Evolutionary conservation across 1,140 invertebrate species (phyloP).

Genomic region (Scaptomyza pallida): DNA sequence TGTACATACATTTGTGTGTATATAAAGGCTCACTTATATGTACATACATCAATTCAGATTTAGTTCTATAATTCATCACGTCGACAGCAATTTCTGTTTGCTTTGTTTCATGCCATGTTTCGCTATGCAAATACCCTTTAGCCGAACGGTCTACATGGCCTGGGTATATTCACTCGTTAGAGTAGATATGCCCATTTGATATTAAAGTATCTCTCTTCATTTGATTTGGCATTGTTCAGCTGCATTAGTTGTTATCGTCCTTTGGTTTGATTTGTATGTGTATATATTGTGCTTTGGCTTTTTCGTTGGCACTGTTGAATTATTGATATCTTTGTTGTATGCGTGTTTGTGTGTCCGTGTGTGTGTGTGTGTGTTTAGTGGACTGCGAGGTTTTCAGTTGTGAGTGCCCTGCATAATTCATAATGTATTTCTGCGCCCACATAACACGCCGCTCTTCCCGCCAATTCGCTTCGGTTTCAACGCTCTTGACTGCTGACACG

Average conservation of each 20-base stretch:
- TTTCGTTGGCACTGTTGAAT: conserved; percentile 70
- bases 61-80: conserved; percentile 79
- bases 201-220: not conserved
- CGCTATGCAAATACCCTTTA: conserved; percentile 6
- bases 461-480: not conserved
- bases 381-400: conserved; percentile 45
- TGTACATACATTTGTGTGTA: conserved; percentile 24
- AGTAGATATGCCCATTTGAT: not conserved
- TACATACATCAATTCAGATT: conserved; percentile 68
- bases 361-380: conserved; percentile 33
- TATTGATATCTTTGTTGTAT: conserved; percentile 67
- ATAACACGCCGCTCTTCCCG: not conserved
- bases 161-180: not conserved
- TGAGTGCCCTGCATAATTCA: conserved; percentile 78
- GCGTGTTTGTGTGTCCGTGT: conserved; percentile 5
- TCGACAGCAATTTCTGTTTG: conserved; percentile 43
- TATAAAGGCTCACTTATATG: conserved; percentile 60
- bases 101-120: conserved; percentile 12
- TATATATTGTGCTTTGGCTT: conserved; percentile 50
- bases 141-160: too few relatives aligned
- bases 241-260: not conserved
- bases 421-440: conserved; percentile 59
- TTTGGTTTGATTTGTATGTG: conserved; percentile 40
- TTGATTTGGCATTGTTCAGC: not conserved
- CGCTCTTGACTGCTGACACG: conserved; percentile 10